A percentile compares a stretch with the other conserved stretches of the same genome.
These are phyloP conservation scores for Aptenodytes patagonicus DNA, from an alignment of 2,113 vertebrate genomes.

Conservation along the genomic window DNA sequence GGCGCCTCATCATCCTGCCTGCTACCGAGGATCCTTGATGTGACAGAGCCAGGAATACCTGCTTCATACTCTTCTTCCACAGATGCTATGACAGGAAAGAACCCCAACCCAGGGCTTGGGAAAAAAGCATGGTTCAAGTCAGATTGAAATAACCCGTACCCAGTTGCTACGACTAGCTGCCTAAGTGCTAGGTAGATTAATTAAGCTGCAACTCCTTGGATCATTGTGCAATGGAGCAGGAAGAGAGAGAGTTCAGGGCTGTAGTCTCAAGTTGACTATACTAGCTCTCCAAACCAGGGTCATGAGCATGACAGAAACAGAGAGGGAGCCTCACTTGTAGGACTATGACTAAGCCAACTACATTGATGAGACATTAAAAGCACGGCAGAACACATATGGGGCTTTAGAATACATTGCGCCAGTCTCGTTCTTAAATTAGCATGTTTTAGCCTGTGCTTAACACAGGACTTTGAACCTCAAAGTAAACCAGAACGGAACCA, in stretches of 20 bases:
- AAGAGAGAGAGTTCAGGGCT: not conserved
- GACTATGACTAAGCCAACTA: not conserved
- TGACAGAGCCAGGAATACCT: not conserved
- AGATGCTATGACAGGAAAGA: not conserved
- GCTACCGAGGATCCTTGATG: not conserved
- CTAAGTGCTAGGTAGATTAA: not conserved
- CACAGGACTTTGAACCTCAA: not conserved
- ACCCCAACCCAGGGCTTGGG: not conserved
- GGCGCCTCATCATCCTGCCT: not conserved
- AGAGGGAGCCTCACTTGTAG: not conserved
- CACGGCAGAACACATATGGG: not conserved
- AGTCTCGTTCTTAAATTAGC: not conserved
- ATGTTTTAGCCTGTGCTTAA: not conserved
- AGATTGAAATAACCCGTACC: not conserved
- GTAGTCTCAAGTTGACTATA: not conserved
- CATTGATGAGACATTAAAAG: not conserved
- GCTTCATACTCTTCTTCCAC: not conserved
- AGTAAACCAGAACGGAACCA: not conserved
- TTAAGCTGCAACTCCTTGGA: not conserved
- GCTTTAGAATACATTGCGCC: not conserved
- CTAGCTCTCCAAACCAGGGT: not conserved
- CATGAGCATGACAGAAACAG: accelerated
- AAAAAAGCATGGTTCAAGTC: not conserved
- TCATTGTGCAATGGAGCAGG: not conserved
- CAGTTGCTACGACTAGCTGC: not conserved